Base-by-base conservation (phyloP, 2,888 invertebrate species). In the Polymixis lichenea region DNA sequence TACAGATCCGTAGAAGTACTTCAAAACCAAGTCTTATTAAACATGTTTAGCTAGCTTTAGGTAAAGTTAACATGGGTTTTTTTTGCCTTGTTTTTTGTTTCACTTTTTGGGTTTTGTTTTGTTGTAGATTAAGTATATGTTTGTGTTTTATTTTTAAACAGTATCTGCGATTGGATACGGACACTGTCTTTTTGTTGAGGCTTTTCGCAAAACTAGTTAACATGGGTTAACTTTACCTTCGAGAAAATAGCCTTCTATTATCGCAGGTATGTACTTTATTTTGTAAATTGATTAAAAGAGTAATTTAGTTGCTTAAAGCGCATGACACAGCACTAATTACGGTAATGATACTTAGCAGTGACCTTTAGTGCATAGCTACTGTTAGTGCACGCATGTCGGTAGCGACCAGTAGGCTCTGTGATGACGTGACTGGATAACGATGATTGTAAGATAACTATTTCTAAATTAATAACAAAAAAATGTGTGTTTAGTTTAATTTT, bases 351-450 rank as follows among this genome's bases (percentile, higher is more conserved):
- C 74, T 73, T 61, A 55, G 58, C 49, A 32, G 53, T 72, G 69
- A 82, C 82, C 77, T 82, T 82, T 82, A 71, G 58, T 62, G 17
- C 56, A 46, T 17, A 28, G 71, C 60, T 69, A 55, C 77, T 56
- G 46, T 55, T 51, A 15, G 46, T 22, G 64, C 82, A 75, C 77
- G 82, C 85, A 22, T 49, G 60, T 6, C 55, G 46, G 51, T 53
- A 43, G 76, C 61, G 15, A n/a, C 67, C 13, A 56, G 53, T 69
- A 28, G 51, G 68, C 46, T 43, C n/a, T 1, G 25, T 25, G 56
- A 13, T 22, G 25, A 61, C 62, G 25, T 11, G 13, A 9, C 32
- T 61, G 25, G 61, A 56, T 56, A 72, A 46, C 58, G 46, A 25
- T 53, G 15, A 51, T 11, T n/a, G n/a, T 32, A 22, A 71, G 6